Evolutionary conservation across 1,140 invertebrate genomes (phyloP).

Genomic region (Listronotus oregonensis): DNA sequence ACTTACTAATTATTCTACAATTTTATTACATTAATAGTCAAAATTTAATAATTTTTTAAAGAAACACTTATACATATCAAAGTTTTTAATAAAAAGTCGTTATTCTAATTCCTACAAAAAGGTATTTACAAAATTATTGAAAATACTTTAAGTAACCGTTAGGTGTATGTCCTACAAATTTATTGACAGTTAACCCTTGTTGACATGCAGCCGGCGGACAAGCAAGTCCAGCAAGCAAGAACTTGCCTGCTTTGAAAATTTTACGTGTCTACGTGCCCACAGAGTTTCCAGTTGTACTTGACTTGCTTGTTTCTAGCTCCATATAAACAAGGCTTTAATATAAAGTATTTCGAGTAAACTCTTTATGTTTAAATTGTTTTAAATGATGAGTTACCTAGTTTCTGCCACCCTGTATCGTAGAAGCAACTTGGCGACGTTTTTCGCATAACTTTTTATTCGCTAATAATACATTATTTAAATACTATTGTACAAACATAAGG

Average conservation of each 20-base stretch:
- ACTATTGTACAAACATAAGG: slow-evolving; percentile 6
- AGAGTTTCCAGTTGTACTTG: too few relatives aligned
- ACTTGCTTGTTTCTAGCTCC: too few relatives aligned
- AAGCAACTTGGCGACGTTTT: slow-evolving; percentile 5
- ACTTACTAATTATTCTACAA: slow-evolving; percentile 25
- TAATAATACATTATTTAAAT: slow-evolving; percentile 6
- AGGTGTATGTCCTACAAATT: slow-evolving; percentile 12
- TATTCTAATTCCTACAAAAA: slow-evolving; percentile 15
- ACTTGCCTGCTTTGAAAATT: too few relatives aligned
- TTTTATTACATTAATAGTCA: slow-evolving; percentile 35
- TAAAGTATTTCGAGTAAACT: slow-evolving; percentile 2
- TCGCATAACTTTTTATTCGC: background rate
- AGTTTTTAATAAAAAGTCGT: slow-evolving; percentile 31
- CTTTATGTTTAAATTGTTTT: background rate
- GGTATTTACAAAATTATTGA: slow-evolving; percentile 29
- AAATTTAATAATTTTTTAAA: slow-evolving; percentile 27
- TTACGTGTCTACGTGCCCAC: too few relatives aligned
- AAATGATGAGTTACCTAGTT: slow-evolving; percentile 5
- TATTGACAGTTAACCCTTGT: slow-evolving; percentile 7
- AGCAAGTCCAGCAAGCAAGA: too few relatives aligned
- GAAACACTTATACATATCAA: slow-evolving; percentile 33
- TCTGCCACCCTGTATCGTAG: slow-evolving; percentile 24
- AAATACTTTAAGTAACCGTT: slow-evolving; percentile 1
- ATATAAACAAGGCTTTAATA: background rate
- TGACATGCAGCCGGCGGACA: too few relatives aligned